A percentile compares a stretch with the other conserved stretches of the same genome.
phyloP scores from a whole-genome alignment of 2,888 invertebrate species.

The Drosophila emarginata region DNA sequence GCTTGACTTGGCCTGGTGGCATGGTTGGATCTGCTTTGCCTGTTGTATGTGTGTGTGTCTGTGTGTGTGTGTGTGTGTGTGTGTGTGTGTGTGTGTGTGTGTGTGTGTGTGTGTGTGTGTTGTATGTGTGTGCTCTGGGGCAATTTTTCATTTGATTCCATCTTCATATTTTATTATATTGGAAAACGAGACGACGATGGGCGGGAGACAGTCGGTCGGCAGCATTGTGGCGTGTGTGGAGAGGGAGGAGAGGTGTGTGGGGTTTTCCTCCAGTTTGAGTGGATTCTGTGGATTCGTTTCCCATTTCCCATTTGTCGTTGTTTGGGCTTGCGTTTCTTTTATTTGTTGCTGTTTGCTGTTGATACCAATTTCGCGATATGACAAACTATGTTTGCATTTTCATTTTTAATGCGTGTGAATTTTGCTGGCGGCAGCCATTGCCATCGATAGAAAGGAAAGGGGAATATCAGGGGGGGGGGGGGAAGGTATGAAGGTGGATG shows the following conservation, averaged over 20 bases:
- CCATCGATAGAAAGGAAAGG: conserved; percentile 3
- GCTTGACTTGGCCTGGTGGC: conserved; percentile 4
- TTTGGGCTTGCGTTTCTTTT: conserved; percentile 25
- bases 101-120: conserved; percentile 26
- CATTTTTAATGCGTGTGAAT: conserved; percentile 81
- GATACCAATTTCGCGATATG: conserved; percentile 78
- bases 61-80: too few relatives aligned
- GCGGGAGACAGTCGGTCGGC: conserved; percentile 13
- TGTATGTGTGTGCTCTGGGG: conserved; percentile 65
- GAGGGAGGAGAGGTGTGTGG: too few relatives aligned
- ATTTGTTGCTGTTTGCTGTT: conserved; percentile 28
- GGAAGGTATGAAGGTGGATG: conserved; percentile 26
- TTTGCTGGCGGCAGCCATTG: conserved; percentile 68
- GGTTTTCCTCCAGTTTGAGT: conserved; percentile 17
- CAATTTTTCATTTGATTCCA: conserved; percentile 80
- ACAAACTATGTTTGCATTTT: conserved; percentile 78
- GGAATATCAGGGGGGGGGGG: too few relatives aligned
- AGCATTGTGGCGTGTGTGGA: neutral
- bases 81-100: too few relatives aligned
- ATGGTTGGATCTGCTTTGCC: conserved; percentile 1
- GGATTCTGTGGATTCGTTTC: conserved; percentile 41
- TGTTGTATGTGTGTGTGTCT: too few relatives aligned
- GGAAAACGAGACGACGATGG: neutral
- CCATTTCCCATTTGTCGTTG: conserved; percentile 65
- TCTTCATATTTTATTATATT: conserved; percentile 75